Evolutionary conservation across 2,113 vertebrate genomes (phyloP).

Genomic region (Speoplatyrhinus poulsoni): DNA sequence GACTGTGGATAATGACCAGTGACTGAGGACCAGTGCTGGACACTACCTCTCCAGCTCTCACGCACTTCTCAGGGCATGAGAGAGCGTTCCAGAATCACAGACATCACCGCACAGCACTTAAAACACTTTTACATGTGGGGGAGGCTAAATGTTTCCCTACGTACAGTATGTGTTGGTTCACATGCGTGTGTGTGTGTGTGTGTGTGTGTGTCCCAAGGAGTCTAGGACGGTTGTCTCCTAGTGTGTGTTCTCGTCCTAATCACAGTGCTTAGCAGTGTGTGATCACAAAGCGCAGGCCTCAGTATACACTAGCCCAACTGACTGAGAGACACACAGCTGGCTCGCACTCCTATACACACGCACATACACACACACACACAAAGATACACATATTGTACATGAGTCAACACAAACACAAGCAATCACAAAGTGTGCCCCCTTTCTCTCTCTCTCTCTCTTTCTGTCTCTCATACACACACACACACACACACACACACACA

Average conservation of each 20-base stretch:
- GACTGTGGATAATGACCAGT: too few species aligned
- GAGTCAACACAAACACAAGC: background rate
- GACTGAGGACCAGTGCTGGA: slow-evolving; percentile 26
- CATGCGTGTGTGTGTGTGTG: slow-evolving; percentile 13
- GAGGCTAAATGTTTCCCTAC: background rate
- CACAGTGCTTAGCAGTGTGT: slow-evolving; percentile 62
- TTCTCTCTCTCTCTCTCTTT: background rate
- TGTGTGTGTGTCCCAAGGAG: slow-evolving; percentile 18
- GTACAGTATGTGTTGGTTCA: background rate
- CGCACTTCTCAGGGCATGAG: slow-evolving; percentile 47
- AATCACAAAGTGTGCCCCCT: slow-evolving; percentile 7
- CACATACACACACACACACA: slow-evolving; percentile 14
- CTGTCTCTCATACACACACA: background rate
- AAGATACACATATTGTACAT: background rate
- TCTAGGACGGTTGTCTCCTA: slow-evolving; percentile 39
- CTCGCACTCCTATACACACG: slow-evolving; percentile 12
- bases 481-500: background rate
- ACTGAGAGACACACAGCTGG: slow-evolving; percentile 30
- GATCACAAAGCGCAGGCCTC: slow-evolving; percentile 54
- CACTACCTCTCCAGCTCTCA: slow-evolving; percentile 32
- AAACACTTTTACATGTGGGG: slow-evolving; percentile 19
- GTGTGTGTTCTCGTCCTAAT: slow-evolving; percentile 42
- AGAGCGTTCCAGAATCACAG: slow-evolving; percentile 30
- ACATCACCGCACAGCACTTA: slow-evolving; percentile 32
- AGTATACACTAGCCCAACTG: slow-evolving; percentile 31